Percentiles rank a stretch among this genome's conserved stretches.
These are phyloP conservation scores for Heterohyrax brucei DNA, from an alignment of 2,797 vertebrate genomes.

Conservation along the genomic window DNA sequence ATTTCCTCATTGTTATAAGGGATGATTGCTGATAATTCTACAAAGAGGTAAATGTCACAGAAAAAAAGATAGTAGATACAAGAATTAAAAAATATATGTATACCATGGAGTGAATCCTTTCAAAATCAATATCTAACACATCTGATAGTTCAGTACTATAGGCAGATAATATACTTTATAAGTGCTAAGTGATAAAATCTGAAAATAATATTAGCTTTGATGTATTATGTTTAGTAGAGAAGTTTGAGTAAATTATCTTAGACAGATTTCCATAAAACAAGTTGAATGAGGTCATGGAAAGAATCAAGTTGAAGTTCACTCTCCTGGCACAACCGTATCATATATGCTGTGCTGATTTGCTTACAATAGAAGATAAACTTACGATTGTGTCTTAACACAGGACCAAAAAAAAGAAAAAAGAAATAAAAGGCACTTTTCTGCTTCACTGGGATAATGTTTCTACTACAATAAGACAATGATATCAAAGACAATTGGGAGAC, in stretches of 20 bases:
- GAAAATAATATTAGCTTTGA: background rate
- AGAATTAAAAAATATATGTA: background rate
- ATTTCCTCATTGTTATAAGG: background rate
- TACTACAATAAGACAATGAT: background rate
- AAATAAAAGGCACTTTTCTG: background rate
- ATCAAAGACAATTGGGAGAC: background rate
- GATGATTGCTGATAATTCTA: background rate
- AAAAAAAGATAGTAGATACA: background rate
- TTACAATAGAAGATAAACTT: background rate
- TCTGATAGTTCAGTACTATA: background rate
- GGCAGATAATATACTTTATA: background rate
- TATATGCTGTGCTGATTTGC: background rate
- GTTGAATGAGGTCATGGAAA: background rate
- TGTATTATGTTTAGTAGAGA: background rate
- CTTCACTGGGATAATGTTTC: background rate
- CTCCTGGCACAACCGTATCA: background rate
- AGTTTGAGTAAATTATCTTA: constrained; percentile 13
- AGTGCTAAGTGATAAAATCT: constrained; percentile 62
- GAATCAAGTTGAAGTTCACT: constrained; percentile 1
- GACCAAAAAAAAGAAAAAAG: background rate
- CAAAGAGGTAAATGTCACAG: background rate
- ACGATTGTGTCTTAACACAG: background rate
- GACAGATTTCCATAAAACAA: constrained; percentile 16
- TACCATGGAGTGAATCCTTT: background rate
- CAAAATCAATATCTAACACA: background rate